Evolutionary conservation across 2,888 invertebrate genomes (phyloP).

Genomic region (Dryococelus australis): DNA sequence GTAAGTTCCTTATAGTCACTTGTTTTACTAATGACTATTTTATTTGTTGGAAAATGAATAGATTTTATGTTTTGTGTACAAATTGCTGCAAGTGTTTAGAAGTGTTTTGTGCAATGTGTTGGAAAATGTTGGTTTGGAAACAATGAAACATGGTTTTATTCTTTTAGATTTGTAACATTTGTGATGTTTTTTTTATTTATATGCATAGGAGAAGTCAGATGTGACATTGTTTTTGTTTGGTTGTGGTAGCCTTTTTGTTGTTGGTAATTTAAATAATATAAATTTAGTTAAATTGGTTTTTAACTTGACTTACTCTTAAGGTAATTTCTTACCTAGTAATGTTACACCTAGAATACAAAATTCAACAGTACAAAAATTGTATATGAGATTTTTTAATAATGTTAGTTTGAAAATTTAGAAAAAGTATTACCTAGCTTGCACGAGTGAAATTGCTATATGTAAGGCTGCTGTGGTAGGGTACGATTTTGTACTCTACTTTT

Average conservation of each 20-base stretch:
- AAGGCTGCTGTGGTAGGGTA: not conserved
- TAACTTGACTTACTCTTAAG: not conserved
- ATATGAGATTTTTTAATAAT: not conserved
- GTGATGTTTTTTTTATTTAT: not conserved
- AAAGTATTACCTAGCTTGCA: not conserved
- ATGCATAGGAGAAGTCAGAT: not conserved
- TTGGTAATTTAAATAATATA: not conserved
- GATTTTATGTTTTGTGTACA: not conserved
- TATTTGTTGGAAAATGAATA: not conserved
- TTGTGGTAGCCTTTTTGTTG: not conserved
- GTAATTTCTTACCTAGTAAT: no score
- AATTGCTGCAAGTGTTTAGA: conserved; percentile 3
- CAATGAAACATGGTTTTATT: not conserved
- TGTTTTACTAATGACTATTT: not conserved
- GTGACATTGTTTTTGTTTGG: not conserved
- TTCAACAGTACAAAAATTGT: conserved; percentile 16
- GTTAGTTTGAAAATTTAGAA: not conserved
- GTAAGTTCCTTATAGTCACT: conserved; percentile 10
- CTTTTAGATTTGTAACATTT: not conserved
- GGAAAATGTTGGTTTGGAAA: no score
- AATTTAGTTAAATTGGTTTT: not conserved
- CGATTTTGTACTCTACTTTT: not conserved
- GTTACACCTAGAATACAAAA: not conserved
- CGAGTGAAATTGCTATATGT: not conserved
- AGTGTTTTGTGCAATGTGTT: no score